These are phyloP conservation scores for Elysia crispata DNA, from an alignment of 2,888 invertebrate species.

Conservation along the genomic window DNA sequence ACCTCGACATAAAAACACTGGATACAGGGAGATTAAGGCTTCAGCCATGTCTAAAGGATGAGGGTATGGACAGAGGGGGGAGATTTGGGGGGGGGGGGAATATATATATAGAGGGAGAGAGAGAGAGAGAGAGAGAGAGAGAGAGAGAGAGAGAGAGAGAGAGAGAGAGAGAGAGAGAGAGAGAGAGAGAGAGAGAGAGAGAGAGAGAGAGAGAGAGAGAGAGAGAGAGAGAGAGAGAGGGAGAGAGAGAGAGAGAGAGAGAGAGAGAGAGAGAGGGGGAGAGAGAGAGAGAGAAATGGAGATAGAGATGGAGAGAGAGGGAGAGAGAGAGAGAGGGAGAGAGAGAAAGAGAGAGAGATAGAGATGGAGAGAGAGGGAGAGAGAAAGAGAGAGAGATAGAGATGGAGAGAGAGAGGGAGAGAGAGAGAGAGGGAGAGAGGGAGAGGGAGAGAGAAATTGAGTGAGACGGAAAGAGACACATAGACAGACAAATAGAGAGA, in stretches of 20 bases:
- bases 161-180: background rate
- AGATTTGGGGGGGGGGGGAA: background rate
- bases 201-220: constrained; percentile 19
- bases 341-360: constrained; percentile 11
- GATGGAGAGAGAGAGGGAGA: constrained; percentile 13
- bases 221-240: constrained; percentile 26
- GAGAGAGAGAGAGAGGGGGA: no score
- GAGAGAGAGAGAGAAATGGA: no score
- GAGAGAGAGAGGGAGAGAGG: constrained; percentile 14
- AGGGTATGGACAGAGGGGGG: background rate
- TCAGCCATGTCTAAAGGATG: background rate
- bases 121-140: background rate
- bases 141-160: background rate
- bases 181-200: background rate
- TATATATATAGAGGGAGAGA: background rate
- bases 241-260: background rate
- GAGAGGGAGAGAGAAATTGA: constrained; percentile 11
- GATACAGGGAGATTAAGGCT: no score
- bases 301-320: background rate
- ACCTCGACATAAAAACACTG: no score
- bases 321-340: background rate
- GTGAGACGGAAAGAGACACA: constrained; percentile 18
- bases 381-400: background rate
- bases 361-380: constrained; percentile 22
- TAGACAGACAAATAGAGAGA: constrained; percentile 14